phyloP scores from a whole-genome alignment of 2,888 invertebrate species.

The Cyclophora albipunctata region DNA sequence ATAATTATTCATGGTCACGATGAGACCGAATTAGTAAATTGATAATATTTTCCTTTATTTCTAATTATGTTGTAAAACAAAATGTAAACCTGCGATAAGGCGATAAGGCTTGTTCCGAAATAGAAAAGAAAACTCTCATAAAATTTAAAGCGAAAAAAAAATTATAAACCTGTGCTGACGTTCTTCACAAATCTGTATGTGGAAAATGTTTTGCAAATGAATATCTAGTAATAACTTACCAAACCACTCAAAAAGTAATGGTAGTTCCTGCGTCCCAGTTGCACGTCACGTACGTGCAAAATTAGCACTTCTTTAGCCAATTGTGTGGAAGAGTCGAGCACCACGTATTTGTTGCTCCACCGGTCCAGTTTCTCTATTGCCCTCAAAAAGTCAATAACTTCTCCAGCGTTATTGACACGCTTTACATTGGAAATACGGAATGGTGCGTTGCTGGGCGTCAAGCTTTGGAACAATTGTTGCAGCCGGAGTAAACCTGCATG shows the following conservation, averaged over 20 bases:
- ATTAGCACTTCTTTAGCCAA: constrained; percentile 92
- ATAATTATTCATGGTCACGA: no score
- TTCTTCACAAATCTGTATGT: no score
- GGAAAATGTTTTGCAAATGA: neutral
- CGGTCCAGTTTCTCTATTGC: constrained; percentile 87
- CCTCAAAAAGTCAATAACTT: constrained; percentile 87
- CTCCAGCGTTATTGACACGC: constrained; percentile 86
- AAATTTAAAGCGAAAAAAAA: neutral
- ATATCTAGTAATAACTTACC: constrained; percentile 76
- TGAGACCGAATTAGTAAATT: no score
- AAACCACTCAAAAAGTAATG: constrained; percentile 93
- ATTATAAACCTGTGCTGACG: neutral
- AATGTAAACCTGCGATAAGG: no score
- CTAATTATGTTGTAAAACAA: no score
- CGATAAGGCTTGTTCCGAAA: no score
- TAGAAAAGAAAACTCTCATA: neutral
- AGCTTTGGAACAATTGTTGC: constrained; percentile 92
- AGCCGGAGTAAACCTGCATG: constrained; percentile 87
- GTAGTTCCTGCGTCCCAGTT: constrained; percentile 90
- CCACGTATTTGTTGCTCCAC: constrained; percentile 90
- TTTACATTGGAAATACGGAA: constrained; percentile 92
- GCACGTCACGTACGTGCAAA: constrained; percentile 88
- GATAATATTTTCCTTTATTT: no score
- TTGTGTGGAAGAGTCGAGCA: constrained; percentile 89
- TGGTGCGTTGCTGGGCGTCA: constrained; percentile 86